A percentile compares a stretch with the other conserved stretches of the same genome.
phyloP scores from a whole-genome alignment of 1,140 invertebrate species.

The Heterodera schachtii region DNA sequence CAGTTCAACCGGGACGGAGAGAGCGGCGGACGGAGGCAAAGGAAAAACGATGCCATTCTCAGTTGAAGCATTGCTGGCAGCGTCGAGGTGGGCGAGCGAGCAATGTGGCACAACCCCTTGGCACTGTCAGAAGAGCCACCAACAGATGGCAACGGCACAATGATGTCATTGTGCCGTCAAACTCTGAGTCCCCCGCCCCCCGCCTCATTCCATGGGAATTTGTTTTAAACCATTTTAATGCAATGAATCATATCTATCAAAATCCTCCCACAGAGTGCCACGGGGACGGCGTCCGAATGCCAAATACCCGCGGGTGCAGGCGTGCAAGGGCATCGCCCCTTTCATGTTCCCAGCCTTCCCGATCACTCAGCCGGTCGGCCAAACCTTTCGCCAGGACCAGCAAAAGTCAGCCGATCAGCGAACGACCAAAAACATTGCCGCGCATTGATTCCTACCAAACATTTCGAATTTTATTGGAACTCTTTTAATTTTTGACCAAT shows the following conservation, averaged over 20 bases:
- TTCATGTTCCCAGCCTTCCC: slow-evolving; percentile 67
- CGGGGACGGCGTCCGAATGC: slow-evolving; percentile 67
- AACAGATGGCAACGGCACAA: no score
- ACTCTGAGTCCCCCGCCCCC: neutral
- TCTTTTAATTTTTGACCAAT: no score
- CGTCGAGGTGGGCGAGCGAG: neutral
- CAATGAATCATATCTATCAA: neutral
- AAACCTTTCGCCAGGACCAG: slow-evolving; percentile 47
- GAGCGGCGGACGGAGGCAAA: neutral
- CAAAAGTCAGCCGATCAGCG: slow-evolving; percentile 6
- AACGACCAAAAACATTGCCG: neutral
- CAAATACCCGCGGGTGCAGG: slow-evolving; percentile 68
- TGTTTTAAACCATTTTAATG: no score
- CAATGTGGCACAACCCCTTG: no score
- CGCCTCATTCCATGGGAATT: no score
- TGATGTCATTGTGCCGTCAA: no score
- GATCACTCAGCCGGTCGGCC: slow-evolving; percentile 68
- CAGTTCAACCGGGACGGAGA: slow-evolving; percentile 1
- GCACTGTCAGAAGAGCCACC: no score
- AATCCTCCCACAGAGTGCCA: slow-evolving; percentile 61
- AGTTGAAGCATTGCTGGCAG: slow-evolving; percentile 31
- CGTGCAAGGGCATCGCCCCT: slow-evolving; percentile 67
- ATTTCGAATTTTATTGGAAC: no score
- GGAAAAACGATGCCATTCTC: slow-evolving; percentile 17
- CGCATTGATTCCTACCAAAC: no score